phyloP scores from a whole-genome alignment of 2,888 invertebrate genomes.

The Sipha maydis region DNA sequence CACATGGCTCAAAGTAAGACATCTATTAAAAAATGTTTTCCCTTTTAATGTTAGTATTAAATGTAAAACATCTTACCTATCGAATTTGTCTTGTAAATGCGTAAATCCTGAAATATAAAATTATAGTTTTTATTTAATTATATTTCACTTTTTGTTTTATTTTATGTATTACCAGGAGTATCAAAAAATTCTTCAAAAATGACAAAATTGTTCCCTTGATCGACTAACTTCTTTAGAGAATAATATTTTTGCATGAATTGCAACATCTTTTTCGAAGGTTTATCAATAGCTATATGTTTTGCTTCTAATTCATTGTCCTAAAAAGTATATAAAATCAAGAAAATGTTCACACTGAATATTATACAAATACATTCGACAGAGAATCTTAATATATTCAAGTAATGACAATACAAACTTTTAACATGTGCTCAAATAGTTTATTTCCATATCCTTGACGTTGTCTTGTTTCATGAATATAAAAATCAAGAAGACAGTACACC shows the following conservation, averaged over 20 bases:
- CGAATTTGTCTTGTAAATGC: slow-evolving; percentile 52
- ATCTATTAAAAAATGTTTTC: too few relatives aligned
- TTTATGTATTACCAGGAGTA: slow-evolving; percentile 24
- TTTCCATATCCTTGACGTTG: slow-evolving; percentile 90
- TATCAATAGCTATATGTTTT: slow-evolving; percentile 86
- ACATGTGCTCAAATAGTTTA: slow-evolving; percentile 86
- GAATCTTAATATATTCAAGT: too few relatives aligned
- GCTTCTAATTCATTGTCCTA: slow-evolving; percentile 77
- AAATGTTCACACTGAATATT: slow-evolving; percentile 16
- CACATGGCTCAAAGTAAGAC: too few relatives aligned
- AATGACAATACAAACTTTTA: slow-evolving; percentile 71
- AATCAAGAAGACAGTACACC: slow-evolving; percentile 91
- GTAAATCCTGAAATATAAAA: slow-evolving; percentile 44
- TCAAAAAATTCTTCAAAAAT: slow-evolving; percentile 84
- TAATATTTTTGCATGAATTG: slow-evolving; percentile 89
- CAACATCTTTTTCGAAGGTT: slow-evolving; percentile 89
- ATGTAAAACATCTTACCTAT: slow-evolving; percentile 23
- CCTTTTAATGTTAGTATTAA: background rate
- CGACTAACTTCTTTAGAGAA: slow-evolving; percentile 74
- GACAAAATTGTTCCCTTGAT: slow-evolving; percentile 89
- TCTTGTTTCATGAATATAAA: slow-evolving; percentile 85
- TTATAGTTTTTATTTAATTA: slow-evolving; percentile 1
- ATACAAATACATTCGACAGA: too few relatives aligned
- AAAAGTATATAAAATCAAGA: slow-evolving; percentile 65
- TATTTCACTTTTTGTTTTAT: background rate